phyloP scores from a whole-genome alignment of 1,140 invertebrate species.

The Drosophila sp. region DNA sequence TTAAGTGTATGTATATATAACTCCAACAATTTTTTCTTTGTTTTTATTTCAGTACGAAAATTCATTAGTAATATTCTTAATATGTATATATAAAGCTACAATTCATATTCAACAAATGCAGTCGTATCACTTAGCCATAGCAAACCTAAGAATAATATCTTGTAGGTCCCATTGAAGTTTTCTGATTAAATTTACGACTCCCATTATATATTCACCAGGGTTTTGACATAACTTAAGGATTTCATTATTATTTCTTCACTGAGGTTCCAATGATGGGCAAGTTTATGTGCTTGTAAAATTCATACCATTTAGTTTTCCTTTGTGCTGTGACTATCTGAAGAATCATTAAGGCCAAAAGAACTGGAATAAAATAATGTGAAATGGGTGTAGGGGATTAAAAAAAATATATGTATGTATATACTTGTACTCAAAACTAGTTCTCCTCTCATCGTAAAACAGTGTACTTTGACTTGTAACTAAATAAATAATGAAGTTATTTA shows the following conservation, averaged over 20 bases:
- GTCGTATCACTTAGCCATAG: neutral
- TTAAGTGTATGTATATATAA: too few relatives aligned
- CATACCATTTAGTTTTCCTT: neutral
- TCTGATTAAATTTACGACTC: neutral
- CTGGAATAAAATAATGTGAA: neutral
- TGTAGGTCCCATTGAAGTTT: neutral
- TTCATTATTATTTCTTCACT: slow-evolving; percentile 30
- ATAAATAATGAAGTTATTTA: too few relatives aligned
- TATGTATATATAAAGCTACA: too few relatives aligned
- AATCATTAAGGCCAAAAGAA: neutral
- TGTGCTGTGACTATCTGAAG: neutral
- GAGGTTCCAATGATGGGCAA: slow-evolving; percentile 37
- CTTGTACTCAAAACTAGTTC: neutral
- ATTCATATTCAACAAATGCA: neutral
- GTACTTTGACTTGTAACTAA: neutral
- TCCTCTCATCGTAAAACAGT: neutral
- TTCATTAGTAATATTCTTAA: too few relatives aligned
- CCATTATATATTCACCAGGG: slow-evolving; percentile 22
- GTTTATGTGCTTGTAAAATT: slow-evolving; percentile 2
- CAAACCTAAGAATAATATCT: neutral
- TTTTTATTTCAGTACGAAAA: too few relatives aligned
- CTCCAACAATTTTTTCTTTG: too few relatives aligned
- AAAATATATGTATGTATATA: too few relatives aligned
- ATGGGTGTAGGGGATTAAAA: too few relatives aligned
- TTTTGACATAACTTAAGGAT: slow-evolving; percentile 15